Base-by-base conservation (phyloP, 1,140 invertebrate species). In the Cylas formicarius region DNA sequence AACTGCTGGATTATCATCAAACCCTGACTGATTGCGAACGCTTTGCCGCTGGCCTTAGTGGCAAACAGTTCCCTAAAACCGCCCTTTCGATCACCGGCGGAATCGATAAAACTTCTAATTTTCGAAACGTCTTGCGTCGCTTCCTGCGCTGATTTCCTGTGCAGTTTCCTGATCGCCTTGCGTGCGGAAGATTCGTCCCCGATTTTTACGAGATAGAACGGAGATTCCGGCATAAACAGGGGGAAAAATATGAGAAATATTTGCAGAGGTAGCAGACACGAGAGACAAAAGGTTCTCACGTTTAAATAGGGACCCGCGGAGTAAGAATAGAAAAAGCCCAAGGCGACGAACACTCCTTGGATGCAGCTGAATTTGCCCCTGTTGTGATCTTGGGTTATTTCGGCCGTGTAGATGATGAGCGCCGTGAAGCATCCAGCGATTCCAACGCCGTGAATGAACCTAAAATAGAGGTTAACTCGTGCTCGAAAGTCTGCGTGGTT, bases 151-250 rank as follows among this genome's bases (percentile, higher is more conserved):
- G 73, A 52, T 73, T 72, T 38, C 8, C n/a, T 19, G 4, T 84
- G 68, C 1, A 91, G 66, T 44, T 70, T 79, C 27, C 70, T 65
- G 40, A 91, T 60, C 3, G 80, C 67, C 3, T 69, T 57, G 0
- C 73, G 58, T 0, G 86, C 86, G 2, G 78, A 74, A 2, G 71
- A 62, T 71, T 72, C 14, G 24, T 73, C 70, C 11, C 67, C 69
- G 16, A 65, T 69, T 57, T 77, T 76, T 0, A 84, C 61, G 20
- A 80, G 67, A 40, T 75, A 86, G 28, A 77, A 78, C 0, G 89
- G 89, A 7, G 83, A 82, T 58, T 93, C 89, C 0, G 87, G 87
- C 9, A 52, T 42, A 58, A 79, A 74, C 1, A 67, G 55, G 0
- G 69, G 28, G n/a, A 78, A 40, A 58, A 78, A 72, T 0, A 73